A percentile compares a stretch with the other conserved stretches of the same genome.
These are phyloP conservation scores for Drosophila fuyamai DNA, from an alignment of 1,140 invertebrate genomes.

Conservation along the genomic window DNA sequence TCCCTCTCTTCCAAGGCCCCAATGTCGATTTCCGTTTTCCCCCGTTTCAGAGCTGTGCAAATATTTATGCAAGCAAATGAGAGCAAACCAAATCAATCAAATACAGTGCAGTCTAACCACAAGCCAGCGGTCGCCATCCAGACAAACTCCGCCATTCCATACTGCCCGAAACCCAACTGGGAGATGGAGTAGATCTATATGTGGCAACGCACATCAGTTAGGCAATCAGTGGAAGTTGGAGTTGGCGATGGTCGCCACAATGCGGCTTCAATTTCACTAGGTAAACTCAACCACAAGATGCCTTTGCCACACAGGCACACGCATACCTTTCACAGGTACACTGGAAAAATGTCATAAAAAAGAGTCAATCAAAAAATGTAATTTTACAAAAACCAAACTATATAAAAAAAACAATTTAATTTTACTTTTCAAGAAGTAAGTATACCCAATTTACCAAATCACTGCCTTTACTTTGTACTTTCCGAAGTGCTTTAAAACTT, in stretches of 20 bases:
- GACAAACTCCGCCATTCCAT: conserved; percentile 37
- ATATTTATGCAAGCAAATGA: conserved; percentile 74
- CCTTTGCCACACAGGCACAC: conserved; percentile 36
- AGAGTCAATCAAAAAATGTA: not conserved
- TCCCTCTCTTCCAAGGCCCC: not conserved
- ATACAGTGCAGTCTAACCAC: conserved; percentile 62
- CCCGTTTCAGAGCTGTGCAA: conserved; percentile 35
- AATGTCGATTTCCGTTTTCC: conserved; percentile 25
- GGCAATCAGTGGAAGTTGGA: conserved; percentile 58
- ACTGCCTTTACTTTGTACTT: too few species aligned
- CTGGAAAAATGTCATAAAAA: not conserved
- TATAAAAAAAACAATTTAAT: too few species aligned
- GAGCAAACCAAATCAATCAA: conserved; percentile 72
- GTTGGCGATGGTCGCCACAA: conserved; percentile 41
- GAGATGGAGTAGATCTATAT: conserved; percentile 5
- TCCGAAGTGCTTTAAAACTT: too few species aligned
- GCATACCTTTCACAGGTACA: conserved; percentile 3
- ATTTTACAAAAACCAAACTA: not conserved
- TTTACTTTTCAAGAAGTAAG: too few species aligned
- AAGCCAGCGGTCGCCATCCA: conserved; percentile 55
- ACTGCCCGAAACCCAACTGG: not conserved
- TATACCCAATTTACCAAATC: too few species aligned
- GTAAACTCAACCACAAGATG: conserved; percentile 62
- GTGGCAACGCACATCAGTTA: conserved; percentile 35
- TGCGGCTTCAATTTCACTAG: conserved; percentile 61